Evolutionary conservation across 1,140 invertebrate genomes (phyloP), one percentile per base, ranked within the genome.

Genomic region (Andrena cerasifolii): DNA sequence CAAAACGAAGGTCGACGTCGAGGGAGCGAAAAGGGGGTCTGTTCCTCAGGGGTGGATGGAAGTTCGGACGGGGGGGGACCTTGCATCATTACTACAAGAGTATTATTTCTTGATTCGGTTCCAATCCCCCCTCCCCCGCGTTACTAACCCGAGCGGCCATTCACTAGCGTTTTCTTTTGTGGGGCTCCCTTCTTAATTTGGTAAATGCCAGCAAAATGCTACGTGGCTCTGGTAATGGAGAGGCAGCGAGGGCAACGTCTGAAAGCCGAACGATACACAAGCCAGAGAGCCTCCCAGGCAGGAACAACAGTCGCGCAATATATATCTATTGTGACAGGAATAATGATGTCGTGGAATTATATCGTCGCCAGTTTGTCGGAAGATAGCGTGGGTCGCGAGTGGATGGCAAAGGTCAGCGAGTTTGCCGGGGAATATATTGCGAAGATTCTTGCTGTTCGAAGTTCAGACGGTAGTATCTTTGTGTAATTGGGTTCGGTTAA

Each of bases 71-170:
- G 47, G 65, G 24, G 33, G 21, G 51, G 10, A 63, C 59, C 58
- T 66, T 70, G 66, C 77, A 83, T 87, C 84, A 83, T 88, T 89
- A 88, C 79, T 72, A 80, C 56, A 33, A 51, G 73, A 85, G 84
- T 86, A 88, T 88, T 89, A 88, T 88, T 88, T 85, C 86, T 87
- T 86, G 85, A 87, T 87, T 86, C 82, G 79, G 83, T 86, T 86
- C 86, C 81, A 87, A 85, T 62, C 40, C n/a, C 51, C 51, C 21
- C 18, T 33, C 54, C 63, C 40, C 16, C 18, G 36, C 36, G 24
- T 26, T 56, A 67, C 73, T 75, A 67, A 72, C 49, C 67, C 51
- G 45, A n/a, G 31, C 68, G 66, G 65, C 76, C 54, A 73, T 85
- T 73, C 85, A 82, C 82, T 79, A 74, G 82, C 83, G 79, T 79